phyloP scores from a whole-genome alignment of 2,797 vertebrate species.

The Phaenicophaeus curvirostris region DNA sequence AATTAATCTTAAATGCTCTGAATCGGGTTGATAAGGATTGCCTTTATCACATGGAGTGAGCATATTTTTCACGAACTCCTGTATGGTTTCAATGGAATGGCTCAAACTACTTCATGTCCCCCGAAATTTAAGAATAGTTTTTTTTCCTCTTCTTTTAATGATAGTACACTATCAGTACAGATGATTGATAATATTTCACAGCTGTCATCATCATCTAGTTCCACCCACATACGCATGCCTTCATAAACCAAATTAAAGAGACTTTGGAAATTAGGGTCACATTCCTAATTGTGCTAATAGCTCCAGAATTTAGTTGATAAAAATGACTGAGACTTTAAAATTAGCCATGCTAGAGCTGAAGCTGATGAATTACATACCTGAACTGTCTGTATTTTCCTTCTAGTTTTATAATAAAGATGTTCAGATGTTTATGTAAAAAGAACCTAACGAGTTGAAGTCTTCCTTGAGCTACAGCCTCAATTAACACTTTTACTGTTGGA shows the following conservation, averaged over 20 bases:
- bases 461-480: not conserved
- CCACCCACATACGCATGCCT: not conserved
- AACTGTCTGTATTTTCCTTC: not conserved
- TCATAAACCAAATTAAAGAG: not conserved
- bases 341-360: not conserved
- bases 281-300: not conserved
- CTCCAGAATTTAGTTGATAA: not conserved
- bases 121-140: not conserved
- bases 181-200: slow-evolving; percentile 21
- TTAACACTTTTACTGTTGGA: not conserved
- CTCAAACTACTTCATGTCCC: not conserved
- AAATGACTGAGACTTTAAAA: not conserved
- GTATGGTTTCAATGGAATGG: not conserved
- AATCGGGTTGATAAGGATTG: not conserved
- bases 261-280: not conserved
- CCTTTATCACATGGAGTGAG: not conserved
- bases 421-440: not conserved
- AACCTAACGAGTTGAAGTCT: not conserved
- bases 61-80: not conserved
- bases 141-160: not conserved
- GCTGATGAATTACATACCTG: not conserved
- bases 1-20: slow-evolving; percentile 4
- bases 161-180: no score
- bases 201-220: not conserved
- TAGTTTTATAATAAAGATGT: not conserved